phyloP scores from a whole-genome alignment of 2,113 vertebrate genomes.

The Vicugna pacos region DNA sequence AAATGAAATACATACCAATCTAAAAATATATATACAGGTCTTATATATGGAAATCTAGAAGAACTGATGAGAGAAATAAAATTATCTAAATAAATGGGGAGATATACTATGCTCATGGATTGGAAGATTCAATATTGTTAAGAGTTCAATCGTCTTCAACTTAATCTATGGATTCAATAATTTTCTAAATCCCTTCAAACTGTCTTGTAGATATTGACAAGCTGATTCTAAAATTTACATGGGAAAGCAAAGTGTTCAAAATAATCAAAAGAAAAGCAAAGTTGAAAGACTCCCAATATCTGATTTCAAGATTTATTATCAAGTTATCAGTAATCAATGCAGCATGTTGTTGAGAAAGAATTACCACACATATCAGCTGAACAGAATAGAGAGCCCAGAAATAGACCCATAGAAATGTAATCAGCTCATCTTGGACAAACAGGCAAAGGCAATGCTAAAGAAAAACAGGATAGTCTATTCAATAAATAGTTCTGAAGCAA shows the following conservation, averaged over 20 bases:
- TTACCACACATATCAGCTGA: background rate
- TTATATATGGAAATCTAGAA: background rate
- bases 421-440: too few species aligned
- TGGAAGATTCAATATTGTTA: background rate
- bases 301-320: background rate
- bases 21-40: background rate
- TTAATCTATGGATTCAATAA: too few species aligned
- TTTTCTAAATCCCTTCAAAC: too few species aligned
- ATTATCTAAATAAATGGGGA: background rate
- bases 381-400: background rate
- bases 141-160: too few species aligned
- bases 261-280: too few species aligned
- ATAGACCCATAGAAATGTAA: too few species aligned
- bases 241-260: too few species aligned
- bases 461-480: too few species aligned
- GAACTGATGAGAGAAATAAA: background rate
- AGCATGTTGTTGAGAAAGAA: background rate
- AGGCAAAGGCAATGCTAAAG: too few species aligned
- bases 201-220: too few species aligned
- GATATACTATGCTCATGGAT: background rate
- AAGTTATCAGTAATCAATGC: background rate
- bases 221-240: too few species aligned
- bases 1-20: background rate
- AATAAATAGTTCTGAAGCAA: too few species aligned
- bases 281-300: background rate